These are phyloP conservation scores for Drosophila kanekoi DNA, from an alignment of 2,888 invertebrate species.

Conservation along the genomic window DNA sequence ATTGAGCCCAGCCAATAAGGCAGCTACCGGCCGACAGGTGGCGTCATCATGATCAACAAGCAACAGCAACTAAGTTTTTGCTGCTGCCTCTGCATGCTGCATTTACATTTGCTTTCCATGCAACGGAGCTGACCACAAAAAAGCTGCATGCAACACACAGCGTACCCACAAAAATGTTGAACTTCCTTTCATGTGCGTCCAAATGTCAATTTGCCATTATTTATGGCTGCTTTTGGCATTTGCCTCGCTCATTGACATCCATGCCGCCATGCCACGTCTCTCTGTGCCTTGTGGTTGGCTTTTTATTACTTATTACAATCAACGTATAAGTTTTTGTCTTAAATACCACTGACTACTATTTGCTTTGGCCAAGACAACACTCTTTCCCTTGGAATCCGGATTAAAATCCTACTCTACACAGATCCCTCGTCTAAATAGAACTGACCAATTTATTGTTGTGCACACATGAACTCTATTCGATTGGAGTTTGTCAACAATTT, in stretches of 20 bases:
- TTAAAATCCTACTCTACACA: too few relatives aligned
- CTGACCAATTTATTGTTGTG: too few relatives aligned
- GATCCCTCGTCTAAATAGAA: too few relatives aligned
- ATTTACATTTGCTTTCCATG: slow-evolving; percentile 33
- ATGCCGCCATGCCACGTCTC: not conserved
- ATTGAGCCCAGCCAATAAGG: slow-evolving; percentile 56
- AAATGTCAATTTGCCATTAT: slow-evolving; percentile 65
- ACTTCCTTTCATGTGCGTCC: slow-evolving; percentile 53
- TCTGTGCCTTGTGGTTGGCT: not conserved
- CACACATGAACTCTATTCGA: too few relatives aligned
- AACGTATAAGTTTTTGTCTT: too few relatives aligned
- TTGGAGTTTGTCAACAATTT: too few relatives aligned
- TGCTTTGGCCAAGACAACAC: too few relatives aligned
- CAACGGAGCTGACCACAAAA: slow-evolving; percentile 21
- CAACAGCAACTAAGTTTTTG: slow-evolving; percentile 12
- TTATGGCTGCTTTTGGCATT: slow-evolving; percentile 46
- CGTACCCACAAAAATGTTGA: slow-evolving; percentile 55
- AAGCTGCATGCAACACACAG: slow-evolving; percentile 29
- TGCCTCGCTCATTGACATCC: slow-evolving; percentile 33
- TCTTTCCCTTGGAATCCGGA: too few relatives aligned
- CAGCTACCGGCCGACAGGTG: slow-evolving; percentile 58
- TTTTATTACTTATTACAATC: not conserved
- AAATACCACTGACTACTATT: too few relatives aligned
- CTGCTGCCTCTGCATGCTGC: slow-evolving; percentile 11
- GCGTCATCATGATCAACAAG: slow-evolving; percentile 40